A percentile compares a stretch with the other conserved stretches of the same genome.
Evolutionary conservation across 1,140 invertebrate species (phyloP).

Genomic region (Monomorium pharaonis): DNA sequence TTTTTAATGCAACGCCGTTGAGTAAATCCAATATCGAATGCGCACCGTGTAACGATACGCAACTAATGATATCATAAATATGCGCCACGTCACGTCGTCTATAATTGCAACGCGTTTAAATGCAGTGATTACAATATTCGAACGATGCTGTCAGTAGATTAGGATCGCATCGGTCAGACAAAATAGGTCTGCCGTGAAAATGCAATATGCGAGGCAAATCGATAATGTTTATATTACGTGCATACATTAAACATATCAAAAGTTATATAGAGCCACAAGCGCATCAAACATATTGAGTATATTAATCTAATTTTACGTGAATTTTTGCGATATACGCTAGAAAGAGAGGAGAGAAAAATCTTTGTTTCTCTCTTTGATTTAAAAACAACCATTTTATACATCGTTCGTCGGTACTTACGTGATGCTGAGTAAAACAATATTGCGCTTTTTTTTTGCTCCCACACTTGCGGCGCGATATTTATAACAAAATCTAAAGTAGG

Average conservation of each 20-base stretch:
- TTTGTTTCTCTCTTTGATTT: neutral
- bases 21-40: conserved; percentile 27
- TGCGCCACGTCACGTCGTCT: conserved; percentile 41
- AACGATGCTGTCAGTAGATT: conserved; percentile 45
- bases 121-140: conserved; percentile 55
- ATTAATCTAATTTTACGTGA: neutral
- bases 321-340: neutral
- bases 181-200: conserved; percentile 40
- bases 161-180: conserved; percentile 50
- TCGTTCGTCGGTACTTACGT: neutral
- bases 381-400: neutral
- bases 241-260: conserved; percentile 2
- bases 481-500: neutral
- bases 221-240: conserved; percentile 7
- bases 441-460: neutral
- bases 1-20: neutral
- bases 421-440: neutral
- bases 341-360: neutral
- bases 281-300: neutral
- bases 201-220: conserved; percentile 3
- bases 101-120: conserved; percentile 55
- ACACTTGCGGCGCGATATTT: neutral
- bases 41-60: conserved; percentile 15
- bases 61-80: conserved; percentile 57
- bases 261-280: neutral